These are phyloP conservation scores for Ariopsis seemanni DNA, from an alignment of 2,113 vertebrate species.

Conservation along the genomic window DNA sequence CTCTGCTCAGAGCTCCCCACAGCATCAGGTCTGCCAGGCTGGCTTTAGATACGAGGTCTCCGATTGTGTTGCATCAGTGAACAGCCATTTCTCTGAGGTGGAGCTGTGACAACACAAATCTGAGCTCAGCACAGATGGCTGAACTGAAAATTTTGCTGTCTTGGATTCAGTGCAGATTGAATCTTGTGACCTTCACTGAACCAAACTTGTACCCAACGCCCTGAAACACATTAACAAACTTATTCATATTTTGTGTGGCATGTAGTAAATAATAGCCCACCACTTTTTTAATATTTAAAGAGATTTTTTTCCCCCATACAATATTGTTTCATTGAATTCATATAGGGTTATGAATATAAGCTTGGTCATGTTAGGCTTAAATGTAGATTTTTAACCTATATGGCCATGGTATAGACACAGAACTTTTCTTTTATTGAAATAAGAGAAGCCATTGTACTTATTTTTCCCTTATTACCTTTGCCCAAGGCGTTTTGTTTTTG, in stretches of 20 bases:
- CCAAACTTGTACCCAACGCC: neutral
- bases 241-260: neutral
- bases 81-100: neutral
- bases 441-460: neutral
- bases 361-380: neutral
- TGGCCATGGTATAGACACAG: neutral
- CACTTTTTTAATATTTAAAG: neutral
- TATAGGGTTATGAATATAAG: neutral
- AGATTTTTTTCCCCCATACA: neutral
- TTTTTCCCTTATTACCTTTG: neutral
- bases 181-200: neutral
- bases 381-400: neutral
- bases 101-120: neutral
- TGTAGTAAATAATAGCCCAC: neutral
- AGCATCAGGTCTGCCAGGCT: neutral
- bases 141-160: neutral
- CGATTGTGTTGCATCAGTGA: slow-evolving; percentile 21
- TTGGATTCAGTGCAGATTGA: neutral
- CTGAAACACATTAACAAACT: neutral
- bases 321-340: neutral
- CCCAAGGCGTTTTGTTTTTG: no score
- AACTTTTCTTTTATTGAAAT: neutral
- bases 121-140: neutral
- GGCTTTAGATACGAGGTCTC: slow-evolving; percentile 12
- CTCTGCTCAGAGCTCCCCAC: slow-evolving; percentile 1